A percentile compares a stretch with the other conserved stretches of the same genome.
phyloP scores from a whole-genome alignment of 2,797 vertebrate species.

The Setipinna tenuifilis region DNA sequence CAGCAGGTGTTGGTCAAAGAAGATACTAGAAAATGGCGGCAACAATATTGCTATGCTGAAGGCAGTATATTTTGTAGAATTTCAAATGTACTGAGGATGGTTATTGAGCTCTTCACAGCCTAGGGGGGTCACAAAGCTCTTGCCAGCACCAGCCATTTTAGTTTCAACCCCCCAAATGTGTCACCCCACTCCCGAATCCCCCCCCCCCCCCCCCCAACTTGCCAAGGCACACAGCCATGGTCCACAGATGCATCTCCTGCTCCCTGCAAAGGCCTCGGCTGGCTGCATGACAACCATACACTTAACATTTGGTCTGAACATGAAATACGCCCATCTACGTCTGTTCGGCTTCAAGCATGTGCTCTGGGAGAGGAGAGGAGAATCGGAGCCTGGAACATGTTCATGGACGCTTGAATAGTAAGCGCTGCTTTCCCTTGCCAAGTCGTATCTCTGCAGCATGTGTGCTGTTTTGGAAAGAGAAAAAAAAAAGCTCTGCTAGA shows the following conservation, averaged over 20 bases:
- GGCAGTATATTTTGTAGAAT: not conserved
- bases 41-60: not conserved
- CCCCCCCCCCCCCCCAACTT: not conserved
- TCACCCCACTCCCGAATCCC: not conserved
- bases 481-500: not conserved
- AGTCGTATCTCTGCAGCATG: not conserved
- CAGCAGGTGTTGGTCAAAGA: not conserved
- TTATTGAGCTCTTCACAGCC: not conserved
- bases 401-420: not conserved
- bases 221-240: not conserved
- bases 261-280: not conserved
- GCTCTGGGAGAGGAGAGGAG: not conserved
- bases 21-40: not conserved
- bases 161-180: slow-evolving; percentile 21
- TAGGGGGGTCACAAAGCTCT: not conserved
- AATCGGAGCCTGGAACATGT: not conserved
- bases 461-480: not conserved
- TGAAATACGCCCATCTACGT: not conserved
- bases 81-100: not conserved
- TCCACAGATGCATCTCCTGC: slow-evolving; percentile 17
- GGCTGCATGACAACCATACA: slow-evolving; percentile 9
- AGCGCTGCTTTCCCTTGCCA: not conserved
- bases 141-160: not conserved
- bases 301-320: slow-evolving; percentile 35
- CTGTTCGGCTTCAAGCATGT: not conserved